These are phyloP conservation scores for Diphyllodes magnificus DNA, from an alignment of 2,113 vertebrate genomes.

Conservation along the genomic window DNA sequence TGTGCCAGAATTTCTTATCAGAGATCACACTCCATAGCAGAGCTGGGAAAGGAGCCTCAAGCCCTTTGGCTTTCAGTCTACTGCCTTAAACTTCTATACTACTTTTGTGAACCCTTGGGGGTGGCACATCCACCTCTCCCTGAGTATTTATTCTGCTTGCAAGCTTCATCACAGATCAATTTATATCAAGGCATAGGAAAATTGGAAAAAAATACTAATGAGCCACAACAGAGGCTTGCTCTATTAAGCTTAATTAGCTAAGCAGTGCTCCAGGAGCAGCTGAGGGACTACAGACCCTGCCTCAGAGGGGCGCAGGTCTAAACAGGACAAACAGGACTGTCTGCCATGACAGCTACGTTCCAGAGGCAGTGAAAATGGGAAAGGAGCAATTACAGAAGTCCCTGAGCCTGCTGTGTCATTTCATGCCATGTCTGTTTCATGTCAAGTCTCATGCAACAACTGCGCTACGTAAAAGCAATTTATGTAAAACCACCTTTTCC, in stretches of 20 bases:
- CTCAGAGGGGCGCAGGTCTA: rapidly evolving
- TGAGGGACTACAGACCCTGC: not conserved
- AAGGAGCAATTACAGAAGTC: not conserved
- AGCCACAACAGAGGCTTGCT: not conserved
- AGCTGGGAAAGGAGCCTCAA: not conserved
- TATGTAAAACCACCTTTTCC: not conserved
- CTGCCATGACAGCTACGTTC: rapidly evolving
- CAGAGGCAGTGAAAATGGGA: not conserved
- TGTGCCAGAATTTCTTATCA: not conserved
- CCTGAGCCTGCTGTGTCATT: not conserved
- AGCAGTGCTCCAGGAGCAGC: not conserved
- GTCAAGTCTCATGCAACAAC: not conserved
- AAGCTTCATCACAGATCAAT: not conserved
- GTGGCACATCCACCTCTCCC: not conserved
- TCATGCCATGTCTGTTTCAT: not conserved
- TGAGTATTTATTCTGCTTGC: not conserved
- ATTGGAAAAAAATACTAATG: not conserved
- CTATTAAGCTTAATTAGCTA: not conserved
- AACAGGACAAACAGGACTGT: not conserved
- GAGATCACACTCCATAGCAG: not conserved
- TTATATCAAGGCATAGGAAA: not conserved
- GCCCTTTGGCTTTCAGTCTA: not conserved
- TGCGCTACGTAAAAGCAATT: not conserved
- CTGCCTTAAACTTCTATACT: not conserved
- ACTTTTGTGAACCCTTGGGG: not conserved